phyloP scores from a whole-genome alignment of 2,113 vertebrate genomes.

The Pandion haliaetus region DNA sequence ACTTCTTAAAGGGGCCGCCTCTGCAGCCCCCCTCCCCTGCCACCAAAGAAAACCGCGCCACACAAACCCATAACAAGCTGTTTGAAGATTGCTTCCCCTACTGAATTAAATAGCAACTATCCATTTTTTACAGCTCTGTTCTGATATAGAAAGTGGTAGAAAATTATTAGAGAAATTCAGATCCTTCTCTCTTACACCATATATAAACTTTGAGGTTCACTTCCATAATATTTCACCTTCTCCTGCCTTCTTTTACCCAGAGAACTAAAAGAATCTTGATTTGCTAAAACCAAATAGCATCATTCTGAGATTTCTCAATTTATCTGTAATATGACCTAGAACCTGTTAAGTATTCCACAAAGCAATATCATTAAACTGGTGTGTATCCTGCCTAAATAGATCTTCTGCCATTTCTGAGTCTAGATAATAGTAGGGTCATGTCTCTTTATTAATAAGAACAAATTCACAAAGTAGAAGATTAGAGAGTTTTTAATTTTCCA shows the following conservation, averaged over 20 bases:
- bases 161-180: not conserved
- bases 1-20: too few relatives aligned
- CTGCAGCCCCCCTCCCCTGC: too few relatives aligned
- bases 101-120: not conserved
- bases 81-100: not conserved
- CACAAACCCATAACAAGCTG: too few relatives aligned
- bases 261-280: not conserved
- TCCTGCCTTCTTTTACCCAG: not conserved
- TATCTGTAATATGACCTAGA: not conserved
- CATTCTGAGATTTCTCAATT: not conserved
- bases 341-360: not conserved
- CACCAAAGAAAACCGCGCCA: too few relatives aligned
- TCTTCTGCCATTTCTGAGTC: not conserved
- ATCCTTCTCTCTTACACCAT: not conserved
- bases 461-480: not conserved
- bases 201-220: not conserved
- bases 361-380: not conserved
- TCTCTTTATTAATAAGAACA: constrained; percentile 16
- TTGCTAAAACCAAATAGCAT: not conserved
- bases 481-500: constrained; percentile 50
- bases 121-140: not conserved
- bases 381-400: not conserved
- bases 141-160: not conserved
- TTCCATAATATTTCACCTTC: not conserved
- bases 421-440: not conserved